phyloP scores from a whole-genome alignment of 2,888 invertebrate genomes.

The Hydrotaea diabolus region DNA sequence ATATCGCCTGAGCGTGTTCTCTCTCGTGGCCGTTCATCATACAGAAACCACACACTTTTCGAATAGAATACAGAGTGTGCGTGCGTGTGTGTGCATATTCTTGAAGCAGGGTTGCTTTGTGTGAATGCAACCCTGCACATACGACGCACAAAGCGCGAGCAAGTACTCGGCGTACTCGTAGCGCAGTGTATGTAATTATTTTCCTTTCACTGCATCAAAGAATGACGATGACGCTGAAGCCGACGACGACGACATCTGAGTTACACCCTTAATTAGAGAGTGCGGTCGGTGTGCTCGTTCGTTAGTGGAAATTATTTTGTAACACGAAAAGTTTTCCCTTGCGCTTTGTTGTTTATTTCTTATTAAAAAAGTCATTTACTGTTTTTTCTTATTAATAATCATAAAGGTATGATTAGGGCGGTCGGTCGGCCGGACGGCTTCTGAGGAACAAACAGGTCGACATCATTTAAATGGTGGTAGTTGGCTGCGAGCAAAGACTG shows the following conservation, averaged over 20 bases:
- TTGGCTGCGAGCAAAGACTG: not conserved
- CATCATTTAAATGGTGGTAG: constrained; percentile 6
- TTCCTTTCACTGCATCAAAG: constrained; percentile 60
- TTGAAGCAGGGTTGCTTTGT: constrained; percentile 54
- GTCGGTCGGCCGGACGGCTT: constrained; percentile 11
- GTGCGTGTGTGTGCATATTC: too few species aligned
- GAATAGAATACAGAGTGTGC: not conserved
- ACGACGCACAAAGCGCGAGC: not conserved
- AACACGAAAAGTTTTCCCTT: constrained; percentile 48
- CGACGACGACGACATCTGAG: constrained; percentile 42
- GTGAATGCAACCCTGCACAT: constrained; percentile 47
- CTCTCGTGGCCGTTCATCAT: not conserved
- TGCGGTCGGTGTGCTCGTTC: constrained; percentile 29
- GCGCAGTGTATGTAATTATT: constrained; percentile 46
- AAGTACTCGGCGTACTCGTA: not conserved
- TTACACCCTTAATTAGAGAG: constrained; percentile 65
- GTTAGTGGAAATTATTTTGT: constrained; percentile 59
- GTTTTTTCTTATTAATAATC: constrained; percentile 47
- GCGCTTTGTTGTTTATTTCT: constrained; percentile 21
- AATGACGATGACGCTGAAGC: constrained; percentile 36
- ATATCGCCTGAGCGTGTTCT: not conserved
- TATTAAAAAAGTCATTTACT: constrained; percentile 55
- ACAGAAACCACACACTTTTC: not conserved
- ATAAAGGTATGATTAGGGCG: constrained; percentile 42
- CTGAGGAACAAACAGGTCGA: constrained; percentile 4